Conservation (phyloP, 2,113 vertebrate species). For the Syrrhaptes paradoxus region DNA sequence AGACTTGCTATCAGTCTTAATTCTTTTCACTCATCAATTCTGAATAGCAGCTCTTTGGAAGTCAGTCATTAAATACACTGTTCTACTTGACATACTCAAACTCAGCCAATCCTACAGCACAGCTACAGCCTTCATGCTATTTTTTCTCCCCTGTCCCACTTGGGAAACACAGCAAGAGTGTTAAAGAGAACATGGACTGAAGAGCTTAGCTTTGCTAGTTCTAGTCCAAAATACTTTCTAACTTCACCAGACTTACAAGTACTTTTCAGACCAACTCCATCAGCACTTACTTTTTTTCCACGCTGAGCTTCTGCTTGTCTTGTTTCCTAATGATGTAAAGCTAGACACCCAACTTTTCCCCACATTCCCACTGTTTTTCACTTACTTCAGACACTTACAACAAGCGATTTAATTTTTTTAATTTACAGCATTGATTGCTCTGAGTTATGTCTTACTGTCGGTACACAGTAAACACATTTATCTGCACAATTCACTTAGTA, state of each 20-base stretch:
- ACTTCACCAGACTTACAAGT: background rate
- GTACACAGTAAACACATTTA: conserved; percentile 53
- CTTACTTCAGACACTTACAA: background rate
- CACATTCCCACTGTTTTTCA: background rate
- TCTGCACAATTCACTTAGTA: conserved; percentile 3
- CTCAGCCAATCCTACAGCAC: background rate
- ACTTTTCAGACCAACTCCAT: background rate
- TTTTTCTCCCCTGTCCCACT: background rate
- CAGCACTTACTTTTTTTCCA: background rate
- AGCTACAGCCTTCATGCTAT: background rate
- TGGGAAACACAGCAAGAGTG: background rate
- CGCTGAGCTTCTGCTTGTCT: rapidly evolving
- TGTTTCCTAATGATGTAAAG: background rate
- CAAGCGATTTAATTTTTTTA: conserved; percentile 22
- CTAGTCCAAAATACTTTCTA: background rate
- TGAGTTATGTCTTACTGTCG: background rate
- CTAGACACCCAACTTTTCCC: background rate
- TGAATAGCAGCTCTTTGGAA: background rate
- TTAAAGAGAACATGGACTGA: background rate
- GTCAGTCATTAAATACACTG: background rate
- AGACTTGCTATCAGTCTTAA: background rate
- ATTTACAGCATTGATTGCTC: conserved; percentile 32
- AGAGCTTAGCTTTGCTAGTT: background rate
- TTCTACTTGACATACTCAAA: background rate
- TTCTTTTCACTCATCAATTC: background rate